A percentile compares a stretch with the other conserved stretches of the same genome.
Conservation (phyloP, 1,140 invertebrate species). For the Apis mellifera region Amel_HAv3.1 CM009931.2:24694001-24694500, state of each 20-base stretch:
- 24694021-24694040: background rate
- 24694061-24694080: slow-evolving; percentile 17
- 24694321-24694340: too few species aligned
- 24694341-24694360: too few species aligned
- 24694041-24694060: background rate
- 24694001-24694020: too few species aligned
- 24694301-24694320: too few species aligned
- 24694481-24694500: background rate
- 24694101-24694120: slow-evolving; percentile 24
- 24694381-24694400: too few species aligned
- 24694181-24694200: slow-evolving; percentile 31
- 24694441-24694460: too few species aligned
- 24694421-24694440: too few species aligned
- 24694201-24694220: slow-evolving; percentile 28
- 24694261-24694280: background rate
- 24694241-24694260: slow-evolving; percentile 18
- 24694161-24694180: background rate
- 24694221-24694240: slow-evolving; percentile 1
- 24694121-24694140: slow-evolving; percentile 14
- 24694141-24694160: background rate
- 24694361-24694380: too few species aligned
- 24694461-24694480: too few species aligned
- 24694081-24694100: slow-evolving; percentile 8
- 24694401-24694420: too few species aligned
- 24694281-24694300: background rate